Base-by-base conservation (phyloP, 2,113 vertebrate genomes). In the human region DNA sequence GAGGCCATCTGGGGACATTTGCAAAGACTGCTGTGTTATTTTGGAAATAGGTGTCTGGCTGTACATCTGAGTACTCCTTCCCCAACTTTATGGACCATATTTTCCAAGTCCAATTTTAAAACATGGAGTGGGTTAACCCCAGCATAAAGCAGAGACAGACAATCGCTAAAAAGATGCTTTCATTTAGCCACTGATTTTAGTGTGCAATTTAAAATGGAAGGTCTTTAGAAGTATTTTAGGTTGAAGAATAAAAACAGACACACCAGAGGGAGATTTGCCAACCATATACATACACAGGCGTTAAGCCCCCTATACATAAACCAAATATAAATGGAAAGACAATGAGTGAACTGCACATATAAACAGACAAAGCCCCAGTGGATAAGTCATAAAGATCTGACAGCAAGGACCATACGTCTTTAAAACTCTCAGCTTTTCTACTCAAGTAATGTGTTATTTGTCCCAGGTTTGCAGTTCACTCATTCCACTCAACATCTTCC, bases 191-290 rank as follows among this genome's bases (percentile, higher is more conserved):
- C 84, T 35, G 70, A 87, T 82, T 95, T 96, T 87, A 80, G 83
- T 38, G 64, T 95, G 61, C 59, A 43, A 89, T 57, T 93, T 89
- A 84, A 96, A 97, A 93, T 87, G 82, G 45, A 96, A 91, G 35
- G 20, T 82, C 93, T 96, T 96, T 76, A 93, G 86, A 94, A 97
- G 88, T 89, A 97, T 95, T 97, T 98, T 95, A 90, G 89, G 92
- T 95, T 68, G 94, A 96, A 89, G 94, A 96, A 96, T 96, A 92
- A 98, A 98, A 98, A 87, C 96, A 95, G 97, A 97, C 79, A 68
- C 93, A 89, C 66, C 81, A 95, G 88, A 96, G 82, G 88, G 96
- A 97, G 93, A 89, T 89, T 97, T 97, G 97, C 96, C 97, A 98
- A 59, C 55, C 70, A 18, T 95, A 92, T 95, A 97, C 97, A 97